Percentiles rank a stretch among this genome's conserved stretches.
These are phyloP conservation scores for Entomobrya multifasciata DNA, from an alignment of 2,888 invertebrate genomes.

Conservation along the genomic window DNA sequence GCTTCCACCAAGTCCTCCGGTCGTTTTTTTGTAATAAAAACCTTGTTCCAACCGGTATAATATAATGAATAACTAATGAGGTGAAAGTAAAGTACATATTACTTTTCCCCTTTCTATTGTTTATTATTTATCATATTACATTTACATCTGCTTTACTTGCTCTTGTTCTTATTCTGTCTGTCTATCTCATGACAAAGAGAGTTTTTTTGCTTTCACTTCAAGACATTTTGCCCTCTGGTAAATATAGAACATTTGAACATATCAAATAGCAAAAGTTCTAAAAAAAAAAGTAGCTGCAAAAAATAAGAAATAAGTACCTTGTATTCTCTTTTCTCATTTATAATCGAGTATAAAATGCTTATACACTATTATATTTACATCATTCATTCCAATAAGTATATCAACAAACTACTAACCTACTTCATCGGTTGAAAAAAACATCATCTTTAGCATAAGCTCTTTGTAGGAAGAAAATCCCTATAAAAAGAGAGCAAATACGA, in stretches of 20 bases:
- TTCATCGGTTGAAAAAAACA: not conserved
- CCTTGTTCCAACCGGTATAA: conserved; percentile 7
- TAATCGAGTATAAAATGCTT: conserved; percentile 2
- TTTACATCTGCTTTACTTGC: not conserved
- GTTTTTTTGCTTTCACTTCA: not conserved
- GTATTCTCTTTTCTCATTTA: not conserved
- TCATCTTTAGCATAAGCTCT: too few species aligned
- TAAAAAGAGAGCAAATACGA: conserved; percentile 23
- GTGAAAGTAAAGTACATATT: conserved; percentile 33
- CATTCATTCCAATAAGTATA: not conserved
- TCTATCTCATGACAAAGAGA: not conserved
- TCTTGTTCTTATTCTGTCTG: not conserved
- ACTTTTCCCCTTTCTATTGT: not conserved
- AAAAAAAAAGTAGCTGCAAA: too few species aligned
- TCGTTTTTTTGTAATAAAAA: not conserved
- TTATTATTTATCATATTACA: conserved; percentile 14
- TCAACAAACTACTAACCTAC: not conserved
- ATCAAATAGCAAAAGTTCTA: not conserved
- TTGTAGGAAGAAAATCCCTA: conserved; percentile 20
- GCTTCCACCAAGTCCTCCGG: too few species aligned
- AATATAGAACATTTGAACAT: not conserved
- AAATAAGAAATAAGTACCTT: not conserved
- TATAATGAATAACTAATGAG: conserved; percentile 63
- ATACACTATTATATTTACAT: conserved; percentile 24
- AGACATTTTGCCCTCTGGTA: conserved; percentile 19